These are phyloP conservation scores for Rhabdomys pumilio DNA, from an alignment of 2,797 vertebrate genomes.

Conservation along the genomic window DNA sequence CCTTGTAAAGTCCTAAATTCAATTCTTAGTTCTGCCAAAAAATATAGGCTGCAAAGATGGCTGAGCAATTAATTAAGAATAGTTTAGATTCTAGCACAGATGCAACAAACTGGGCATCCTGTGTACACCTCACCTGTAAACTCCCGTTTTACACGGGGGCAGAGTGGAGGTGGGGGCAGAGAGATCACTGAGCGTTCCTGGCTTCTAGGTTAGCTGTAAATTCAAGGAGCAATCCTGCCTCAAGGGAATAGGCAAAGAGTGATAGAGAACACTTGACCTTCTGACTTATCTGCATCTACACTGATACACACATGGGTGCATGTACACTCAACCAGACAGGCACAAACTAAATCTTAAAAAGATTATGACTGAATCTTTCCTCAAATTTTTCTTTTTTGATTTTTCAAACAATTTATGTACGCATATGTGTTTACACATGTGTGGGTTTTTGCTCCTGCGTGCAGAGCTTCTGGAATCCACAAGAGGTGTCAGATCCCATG, in stretches of 20 bases:
- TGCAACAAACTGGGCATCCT: not conserved
- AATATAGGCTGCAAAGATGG: not conserved
- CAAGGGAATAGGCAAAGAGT: not conserved
- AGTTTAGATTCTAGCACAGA: not conserved
- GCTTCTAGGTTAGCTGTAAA: not conserved
- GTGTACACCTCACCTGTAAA: not conserved
- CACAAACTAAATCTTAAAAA: not conserved
- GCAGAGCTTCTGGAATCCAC: not conserved
- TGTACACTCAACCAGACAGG: not conserved
- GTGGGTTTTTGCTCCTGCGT: not conserved
- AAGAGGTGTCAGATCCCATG: no score
- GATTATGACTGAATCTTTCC: not conserved
- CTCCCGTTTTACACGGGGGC: not conserved
- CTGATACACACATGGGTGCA: no score
- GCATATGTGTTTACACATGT: not conserved
- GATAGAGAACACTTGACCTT: not conserved
- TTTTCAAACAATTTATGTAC: not conserved
- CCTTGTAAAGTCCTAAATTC: not conserved
- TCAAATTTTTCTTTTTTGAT: not conserved
- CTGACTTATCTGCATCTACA: no score
- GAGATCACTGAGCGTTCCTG: not conserved
- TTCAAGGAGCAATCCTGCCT: not conserved
- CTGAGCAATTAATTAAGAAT: no score
- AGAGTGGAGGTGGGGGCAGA: not conserved
- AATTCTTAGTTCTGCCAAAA: not conserved